A percentile compares a stretch with the other conserved stretches of the same genome.
Evolutionary conservation across 2,113 vertebrate genomes (phyloP).

Genomic region (Cyanistes caeruleus): DNA sequence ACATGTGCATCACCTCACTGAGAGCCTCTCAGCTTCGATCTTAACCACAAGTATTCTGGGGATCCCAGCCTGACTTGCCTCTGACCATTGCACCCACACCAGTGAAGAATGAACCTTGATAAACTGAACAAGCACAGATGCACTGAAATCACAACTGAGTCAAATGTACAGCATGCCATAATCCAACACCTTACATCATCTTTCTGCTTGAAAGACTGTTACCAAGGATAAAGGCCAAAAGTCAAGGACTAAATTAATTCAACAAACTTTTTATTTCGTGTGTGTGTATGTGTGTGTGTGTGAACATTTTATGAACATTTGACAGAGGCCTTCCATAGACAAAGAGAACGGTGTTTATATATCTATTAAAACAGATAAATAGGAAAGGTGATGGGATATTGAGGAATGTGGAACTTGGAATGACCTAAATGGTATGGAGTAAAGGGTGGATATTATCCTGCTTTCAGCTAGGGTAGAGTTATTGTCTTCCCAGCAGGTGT

Average conservation of each 20-base stretch:
- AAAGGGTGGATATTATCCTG: neutral
- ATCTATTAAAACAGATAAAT: neutral
- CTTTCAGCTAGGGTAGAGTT: neutral
- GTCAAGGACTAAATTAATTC: neutral
- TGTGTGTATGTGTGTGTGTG: too few relatives aligned
- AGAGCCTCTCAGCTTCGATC: accelerated
- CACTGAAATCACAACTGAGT: neutral
- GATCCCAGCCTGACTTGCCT: neutral
- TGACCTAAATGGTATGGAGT: neutral
- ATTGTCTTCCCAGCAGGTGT: neutral
- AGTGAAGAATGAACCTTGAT: neutral
- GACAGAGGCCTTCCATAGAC: neutral
- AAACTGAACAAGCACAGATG: neutral
- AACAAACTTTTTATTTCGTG: neutral
- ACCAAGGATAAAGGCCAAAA: neutral
- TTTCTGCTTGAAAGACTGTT: neutral
- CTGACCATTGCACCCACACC: neutral
- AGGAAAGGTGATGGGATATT: neutral
- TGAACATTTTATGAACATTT: neutral
- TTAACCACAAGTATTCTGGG: neutral
- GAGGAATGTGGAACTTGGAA: neutral
- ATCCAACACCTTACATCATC: neutral
- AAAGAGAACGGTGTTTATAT: neutral
- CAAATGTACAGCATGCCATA: neutral
- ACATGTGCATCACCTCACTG: neutral